phyloP scores from a whole-genome alignment of 2,797 vertebrate species.

The Aythya fuligula region DNA sequence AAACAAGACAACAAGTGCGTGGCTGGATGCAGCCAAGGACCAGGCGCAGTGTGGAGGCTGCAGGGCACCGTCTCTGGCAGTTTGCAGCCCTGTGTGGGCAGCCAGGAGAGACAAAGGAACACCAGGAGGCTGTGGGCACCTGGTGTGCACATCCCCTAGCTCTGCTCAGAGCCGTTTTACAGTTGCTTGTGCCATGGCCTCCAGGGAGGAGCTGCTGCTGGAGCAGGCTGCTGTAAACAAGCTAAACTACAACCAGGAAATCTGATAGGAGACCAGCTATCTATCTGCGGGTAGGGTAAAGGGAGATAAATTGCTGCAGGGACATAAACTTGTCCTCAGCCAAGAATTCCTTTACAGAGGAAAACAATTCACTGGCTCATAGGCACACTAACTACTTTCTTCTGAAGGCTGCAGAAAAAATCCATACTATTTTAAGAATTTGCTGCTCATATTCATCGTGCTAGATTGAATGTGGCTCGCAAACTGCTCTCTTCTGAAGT shows the following conservation, averaged over 20 bases:
- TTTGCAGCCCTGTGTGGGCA: background rate
- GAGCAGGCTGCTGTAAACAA: background rate
- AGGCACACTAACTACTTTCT: background rate
- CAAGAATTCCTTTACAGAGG: constrained; percentile 11
- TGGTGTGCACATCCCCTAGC: rapidly evolving
- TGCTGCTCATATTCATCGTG: background rate
- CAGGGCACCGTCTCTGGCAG: background rate
- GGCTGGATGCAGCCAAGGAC: background rate
- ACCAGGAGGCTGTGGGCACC: background rate
- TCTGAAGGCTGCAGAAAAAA: constrained; percentile 20
- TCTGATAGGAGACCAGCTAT: background rate
- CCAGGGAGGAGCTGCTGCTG: background rate
- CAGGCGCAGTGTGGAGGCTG: background rate
- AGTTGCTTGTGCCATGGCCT: background rate
- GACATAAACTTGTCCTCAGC: background rate
- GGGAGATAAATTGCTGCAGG: background rate
- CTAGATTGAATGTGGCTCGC: background rate
- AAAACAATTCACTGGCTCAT: background rate
- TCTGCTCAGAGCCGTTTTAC: background rate
- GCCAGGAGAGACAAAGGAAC: background rate
- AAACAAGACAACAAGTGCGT: rapidly evolving
- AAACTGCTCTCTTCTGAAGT: background rate
- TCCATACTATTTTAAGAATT: constrained; percentile 43
- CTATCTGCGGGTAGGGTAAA: background rate
- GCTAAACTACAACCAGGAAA: constrained; percentile 6